Base-by-base conservation (phyloP, 2,888 invertebrate genomes). In the Crematogaster levior region DNA sequence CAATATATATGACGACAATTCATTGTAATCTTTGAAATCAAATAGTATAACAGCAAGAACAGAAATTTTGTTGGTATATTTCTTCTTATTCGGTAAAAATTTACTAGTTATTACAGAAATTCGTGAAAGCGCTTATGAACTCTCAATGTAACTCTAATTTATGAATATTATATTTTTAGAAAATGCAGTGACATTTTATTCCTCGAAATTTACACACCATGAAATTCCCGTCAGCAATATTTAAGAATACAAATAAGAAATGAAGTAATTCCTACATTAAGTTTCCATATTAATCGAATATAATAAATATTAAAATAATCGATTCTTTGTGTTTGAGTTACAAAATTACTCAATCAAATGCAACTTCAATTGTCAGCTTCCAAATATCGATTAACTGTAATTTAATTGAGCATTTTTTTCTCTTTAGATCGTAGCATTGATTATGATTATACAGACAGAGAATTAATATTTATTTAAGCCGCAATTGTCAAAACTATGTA, bases 101-200 rank as follows among this genome's bases (percentile, higher is more conserved):
- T n/a, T 4, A 18, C 10, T 51, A 5, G 5, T 56, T 40, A 27
- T 40, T 58, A 43, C 27, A 4, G 9, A 15, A 66, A 77, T 77
- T 65, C n/a, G 40, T 40, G 21, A 66, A 53, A 37, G 5, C 15
- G 30, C 56, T 58, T n/a, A n/a, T 30, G 10, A 21, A 43, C 27
- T 70, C n/a, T 58, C 72, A 58, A 72, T 58, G 58, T 43, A 43
- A 58, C 58, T 58, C 58, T 27, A 27, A 73, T 43, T 58, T 58
- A 18, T 43, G 40, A 58, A 15, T n/a, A n/a, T n/a, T n/a, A n/a
- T n/a, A n/a, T n/a, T n/a, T n/a, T n/a, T n/a, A n/a, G n/a, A n/a
- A n/a, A n/a, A n/a, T n/a, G n/a, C n/a, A n/a, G n/a, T n/a, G n/a
- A n/a, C n/a, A n/a, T n/a, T n/a, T n/a, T n/a, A n/a, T n/a, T n/a